These are phyloP conservation scores for Nestor notabilis DNA, from an alignment of 2,113 vertebrate species.

Conservation along the genomic window DNA sequence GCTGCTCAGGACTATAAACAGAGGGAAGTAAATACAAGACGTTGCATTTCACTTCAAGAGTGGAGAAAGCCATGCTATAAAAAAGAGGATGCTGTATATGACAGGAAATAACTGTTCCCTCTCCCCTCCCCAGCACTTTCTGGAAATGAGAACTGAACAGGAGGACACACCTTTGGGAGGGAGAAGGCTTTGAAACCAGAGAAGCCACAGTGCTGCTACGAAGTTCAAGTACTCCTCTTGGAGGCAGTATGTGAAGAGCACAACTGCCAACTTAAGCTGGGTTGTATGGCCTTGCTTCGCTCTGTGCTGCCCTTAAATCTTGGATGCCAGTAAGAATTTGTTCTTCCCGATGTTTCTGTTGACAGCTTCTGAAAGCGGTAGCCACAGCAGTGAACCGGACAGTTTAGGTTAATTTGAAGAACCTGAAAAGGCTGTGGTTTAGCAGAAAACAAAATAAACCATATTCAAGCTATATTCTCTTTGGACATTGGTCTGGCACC, in stretches of 20 bases:
- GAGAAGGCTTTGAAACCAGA: not conserved
- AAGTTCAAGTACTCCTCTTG: not conserved
- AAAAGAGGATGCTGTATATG: not conserved
- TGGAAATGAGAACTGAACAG: not conserved
- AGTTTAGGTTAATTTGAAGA: not conserved
- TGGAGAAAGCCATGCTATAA: not conserved
- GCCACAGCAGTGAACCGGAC: not conserved
- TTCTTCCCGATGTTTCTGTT: not conserved
- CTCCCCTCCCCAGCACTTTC: not conserved
- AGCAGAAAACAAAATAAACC: not conserved
- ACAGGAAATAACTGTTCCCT: not conserved
- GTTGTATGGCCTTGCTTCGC: not conserved
- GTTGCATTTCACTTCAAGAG: not conserved
- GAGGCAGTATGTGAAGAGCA: not conserved
- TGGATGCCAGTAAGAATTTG: not conserved
- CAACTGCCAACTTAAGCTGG: not conserved
- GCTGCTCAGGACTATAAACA: not conserved
- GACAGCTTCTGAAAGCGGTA: not conserved
- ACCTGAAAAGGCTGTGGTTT: not conserved
- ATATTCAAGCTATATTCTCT: accelerated
- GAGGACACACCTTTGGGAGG: not conserved
- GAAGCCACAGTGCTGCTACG: not conserved
- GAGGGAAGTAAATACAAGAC: not conserved
- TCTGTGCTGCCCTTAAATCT: not conserved
- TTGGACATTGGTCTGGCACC: not conserved